These are phyloP conservation scores for Uropetala carovei DNA, from an alignment of 2,888 invertebrate genomes.

Conservation along the genomic window DNA sequence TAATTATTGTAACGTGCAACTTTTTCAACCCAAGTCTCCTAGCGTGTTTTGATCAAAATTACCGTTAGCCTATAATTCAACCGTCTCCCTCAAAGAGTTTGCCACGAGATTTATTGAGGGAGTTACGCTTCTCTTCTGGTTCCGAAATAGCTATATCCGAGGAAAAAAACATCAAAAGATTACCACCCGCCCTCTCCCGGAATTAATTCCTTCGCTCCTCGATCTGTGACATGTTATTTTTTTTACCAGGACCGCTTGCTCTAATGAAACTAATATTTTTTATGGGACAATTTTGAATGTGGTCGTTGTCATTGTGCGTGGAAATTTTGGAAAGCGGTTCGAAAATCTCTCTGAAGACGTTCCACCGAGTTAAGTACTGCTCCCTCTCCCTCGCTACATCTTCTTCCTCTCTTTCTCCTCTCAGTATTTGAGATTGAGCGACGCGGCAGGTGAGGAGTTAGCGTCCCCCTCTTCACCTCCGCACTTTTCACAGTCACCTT, in stretches of 20 bases:
- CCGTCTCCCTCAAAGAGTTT: constrained; percentile 20
- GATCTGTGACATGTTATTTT: not conserved
- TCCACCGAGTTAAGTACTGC: not conserved
- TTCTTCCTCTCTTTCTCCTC: not conserved
- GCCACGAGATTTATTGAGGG: constrained; percentile 36
- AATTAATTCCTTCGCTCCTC: constrained; percentile 47
- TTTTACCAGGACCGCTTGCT: not conserved
- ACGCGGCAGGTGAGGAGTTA: constrained; percentile 49
- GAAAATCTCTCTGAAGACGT: not conserved
- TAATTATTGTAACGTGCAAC: constrained; percentile 26
- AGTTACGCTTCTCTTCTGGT: constrained; percentile 45
- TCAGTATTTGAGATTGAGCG: not conserved
- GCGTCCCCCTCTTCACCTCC: not conserved
- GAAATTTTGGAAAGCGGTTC: not conserved
- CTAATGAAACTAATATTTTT: constrained; percentile 61
- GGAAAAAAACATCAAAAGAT: constrained; percentile 47
- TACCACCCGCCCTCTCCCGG: not conserved
- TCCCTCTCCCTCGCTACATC: not conserved
- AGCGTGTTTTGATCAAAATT: constrained; percentile 11
- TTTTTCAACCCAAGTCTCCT: constrained; percentile 12
- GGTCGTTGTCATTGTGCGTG: constrained; percentile 53
- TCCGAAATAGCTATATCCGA: constrained; percentile 44
- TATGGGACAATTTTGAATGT: constrained; percentile 57
- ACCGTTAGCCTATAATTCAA: constrained; percentile 37
- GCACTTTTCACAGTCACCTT: not conserved